Evolutionary conservation across 2,113 vertebrate genomes (phyloP), one percentile per base, ranked within the genome.

Genomic region (Leptodactylus fuscus): DNA sequence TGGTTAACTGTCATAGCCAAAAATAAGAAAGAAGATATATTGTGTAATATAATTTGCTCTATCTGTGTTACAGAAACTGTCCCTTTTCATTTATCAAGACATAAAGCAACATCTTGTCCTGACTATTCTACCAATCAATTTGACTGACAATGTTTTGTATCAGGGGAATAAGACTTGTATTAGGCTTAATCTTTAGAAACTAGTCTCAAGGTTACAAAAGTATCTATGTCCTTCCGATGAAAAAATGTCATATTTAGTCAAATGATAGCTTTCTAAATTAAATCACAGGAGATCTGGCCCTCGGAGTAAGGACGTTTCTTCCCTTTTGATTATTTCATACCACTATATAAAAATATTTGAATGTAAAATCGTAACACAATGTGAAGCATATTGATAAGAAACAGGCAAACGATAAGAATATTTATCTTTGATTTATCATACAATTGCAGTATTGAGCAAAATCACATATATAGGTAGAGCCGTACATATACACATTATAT

Each of bases 101-200:
- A 27, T 46, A 44, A 81, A 67, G 41, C 22, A 71, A 82, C 69
- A 73, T 73, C 49, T 41, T 58, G 49, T 82, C 67, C 81, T 58
- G 67, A 73, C 27, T 73, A 44, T 69, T 55, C 67, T 73, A 58
- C 70, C 81, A 82, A 82, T 82, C 67, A 73, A 53, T 36, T 55
- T 82, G 81, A 73, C 81, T 82, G 81, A 82, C 81, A 82, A 73
- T 73, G 48, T 55, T 82, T 82, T 82, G 81, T 73, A 73, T 82
- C 81, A 55, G 49, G 67, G 34, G 44, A 82, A 51, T 51, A 53
- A 24, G 81, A 70, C 15, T 49, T 53, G 46, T 49, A 49, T 41
- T 71, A 71, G 34, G 16, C 34, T 71, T 71, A 71, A 71, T 71
- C 69, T 71, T 71, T n/a, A 41, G 8, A 38, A 71, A 71, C 69